A percentile compares a stretch with the other conserved stretches of the same genome.
Evolutionary conservation across 2,888 invertebrate species (phyloP).

Genomic region (Piscicola geometra): DNA sequence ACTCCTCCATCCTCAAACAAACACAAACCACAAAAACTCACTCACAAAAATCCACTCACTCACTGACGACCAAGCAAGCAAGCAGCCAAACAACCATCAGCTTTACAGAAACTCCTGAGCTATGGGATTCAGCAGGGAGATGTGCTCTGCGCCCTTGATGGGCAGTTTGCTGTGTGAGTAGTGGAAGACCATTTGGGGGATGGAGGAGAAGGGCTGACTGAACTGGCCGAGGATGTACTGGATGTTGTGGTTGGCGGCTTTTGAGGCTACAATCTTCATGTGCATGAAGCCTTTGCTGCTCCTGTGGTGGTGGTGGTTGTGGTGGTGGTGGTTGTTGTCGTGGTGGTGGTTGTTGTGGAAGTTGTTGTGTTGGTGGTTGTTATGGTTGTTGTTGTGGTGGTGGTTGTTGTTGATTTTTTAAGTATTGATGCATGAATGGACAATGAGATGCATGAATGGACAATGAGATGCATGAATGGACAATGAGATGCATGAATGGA

Average conservation of each 20-base stretch:
- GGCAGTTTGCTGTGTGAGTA: constrained; percentile 88
- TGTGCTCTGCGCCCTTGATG: constrained; percentile 90
- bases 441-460: too few relatives aligned
- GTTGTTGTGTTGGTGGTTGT: not conserved
- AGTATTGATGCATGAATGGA: too few relatives aligned
- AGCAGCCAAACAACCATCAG: too few relatives aligned
- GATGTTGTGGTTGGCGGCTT: constrained; percentile 61
- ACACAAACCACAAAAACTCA: too few relatives aligned
- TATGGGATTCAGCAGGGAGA: constrained; percentile 86
- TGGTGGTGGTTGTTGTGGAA: too few relatives aligned
- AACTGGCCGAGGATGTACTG: constrained; percentile 81
- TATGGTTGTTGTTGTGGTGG: not conserved
- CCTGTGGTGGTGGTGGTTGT: constrained; percentile 58
- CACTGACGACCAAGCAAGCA: too few relatives aligned
- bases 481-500: too few relatives aligned
- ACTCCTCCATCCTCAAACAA: too few relatives aligned
- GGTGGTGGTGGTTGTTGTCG: not conserved
- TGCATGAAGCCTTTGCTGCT: constrained; percentile 93
- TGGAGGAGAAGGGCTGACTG: constrained; percentile 82
- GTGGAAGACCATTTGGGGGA: constrained; percentile 90
- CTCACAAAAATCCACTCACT: too few relatives aligned
- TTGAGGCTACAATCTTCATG: constrained; percentile 70
- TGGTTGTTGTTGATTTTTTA: too few relatives aligned
- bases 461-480: too few relatives aligned
- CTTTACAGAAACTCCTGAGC: constrained; percentile 41